Base-by-base conservation (phyloP, 2,797 vertebrate genomes). In the Malacoraja senta region DNA sequence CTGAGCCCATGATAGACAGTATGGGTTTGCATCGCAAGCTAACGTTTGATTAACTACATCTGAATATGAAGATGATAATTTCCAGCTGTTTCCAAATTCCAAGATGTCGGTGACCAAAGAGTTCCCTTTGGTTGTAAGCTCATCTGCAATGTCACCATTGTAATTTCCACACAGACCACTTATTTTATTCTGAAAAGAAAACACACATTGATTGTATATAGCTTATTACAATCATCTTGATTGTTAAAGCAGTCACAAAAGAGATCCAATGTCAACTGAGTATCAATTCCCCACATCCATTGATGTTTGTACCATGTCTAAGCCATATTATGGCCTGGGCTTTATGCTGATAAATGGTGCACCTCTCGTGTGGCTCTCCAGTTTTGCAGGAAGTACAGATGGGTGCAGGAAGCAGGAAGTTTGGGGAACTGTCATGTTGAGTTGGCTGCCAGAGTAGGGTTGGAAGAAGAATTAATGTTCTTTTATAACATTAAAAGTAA, bases 41-140 rank as follows among this genome's bases (percentile, higher is more conserved):
- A 21, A 90, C 8, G 63, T 35, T 90, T 90, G 86, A 68, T 68
- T 68, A 2, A 65, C 3, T 90, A 4, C 58, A 71, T 90, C 17
- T 19, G 86, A 90, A 68, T 63, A 90, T 1, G 63, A 32, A 7
- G 35, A 0, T 68, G 86, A 19, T 21, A 63, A 71, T 32, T 78
- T 93, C 93, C 93, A 93, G 93, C 93, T 93, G 44, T 93, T 93
- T 81, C 93, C 93, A 93, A 93, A 93, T 35, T 93, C 74, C 68
- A 93, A 32, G 0, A 10, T 32, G 38, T 44, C 78, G 44, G 93
- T 38, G 38, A 38, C 38, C 38, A 38, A 38, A 38, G 38, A 38
- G 38, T 38, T 38, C 38, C 38, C 38, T 38, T 81, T 58, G 3
- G 63, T 93, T 77, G 93, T 93, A 58, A 93, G 13, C 12, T 93